Evolutionary conservation across 2,797 vertebrate species (phyloP).

Genomic region (Rhinoraja longicauda): DNA sequence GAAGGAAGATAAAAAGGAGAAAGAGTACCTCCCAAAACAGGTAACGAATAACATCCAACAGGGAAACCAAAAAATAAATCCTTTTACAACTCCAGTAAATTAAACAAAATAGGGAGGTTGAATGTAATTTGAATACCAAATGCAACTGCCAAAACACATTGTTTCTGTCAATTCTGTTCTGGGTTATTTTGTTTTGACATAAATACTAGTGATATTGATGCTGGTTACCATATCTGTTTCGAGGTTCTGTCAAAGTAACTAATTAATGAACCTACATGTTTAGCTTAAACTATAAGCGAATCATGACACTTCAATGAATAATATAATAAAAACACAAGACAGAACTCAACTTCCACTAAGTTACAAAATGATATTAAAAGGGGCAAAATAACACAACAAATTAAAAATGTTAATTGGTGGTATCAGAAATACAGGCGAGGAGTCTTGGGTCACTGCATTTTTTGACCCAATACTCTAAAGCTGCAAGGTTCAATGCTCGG

Average conservation of each 20-base stretch:
- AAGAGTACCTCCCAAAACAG: neutral
- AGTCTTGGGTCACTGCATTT: neutral
- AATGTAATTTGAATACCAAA: neutral
- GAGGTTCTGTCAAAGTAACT: neutral
- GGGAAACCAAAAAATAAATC: neutral
- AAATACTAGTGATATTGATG: neutral
- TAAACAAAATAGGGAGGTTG: neutral
- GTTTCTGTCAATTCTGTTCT: neutral
- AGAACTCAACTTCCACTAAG: too few relatives aligned
- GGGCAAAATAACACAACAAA: neutral
- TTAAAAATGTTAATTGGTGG: neutral
- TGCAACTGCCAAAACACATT: neutral
- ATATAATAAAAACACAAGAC: neutral
- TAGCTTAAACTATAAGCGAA: neutral
- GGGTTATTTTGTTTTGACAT: neutral
- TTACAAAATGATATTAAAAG: neutral
- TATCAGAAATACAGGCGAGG: neutral
- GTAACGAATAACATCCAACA: too few relatives aligned
- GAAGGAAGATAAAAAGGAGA: neutral
- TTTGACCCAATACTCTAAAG: neutral
- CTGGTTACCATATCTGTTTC: neutral
- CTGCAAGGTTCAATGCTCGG: too few relatives aligned
- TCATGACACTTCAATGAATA: neutral
- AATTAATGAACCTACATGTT: neutral
- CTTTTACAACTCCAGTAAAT: neutral